Evolutionary conservation across 2,797 vertebrate species (phyloP), one percentile per base, ranked within the genome.

Genomic region (Aulostomus chinensis): DNA sequence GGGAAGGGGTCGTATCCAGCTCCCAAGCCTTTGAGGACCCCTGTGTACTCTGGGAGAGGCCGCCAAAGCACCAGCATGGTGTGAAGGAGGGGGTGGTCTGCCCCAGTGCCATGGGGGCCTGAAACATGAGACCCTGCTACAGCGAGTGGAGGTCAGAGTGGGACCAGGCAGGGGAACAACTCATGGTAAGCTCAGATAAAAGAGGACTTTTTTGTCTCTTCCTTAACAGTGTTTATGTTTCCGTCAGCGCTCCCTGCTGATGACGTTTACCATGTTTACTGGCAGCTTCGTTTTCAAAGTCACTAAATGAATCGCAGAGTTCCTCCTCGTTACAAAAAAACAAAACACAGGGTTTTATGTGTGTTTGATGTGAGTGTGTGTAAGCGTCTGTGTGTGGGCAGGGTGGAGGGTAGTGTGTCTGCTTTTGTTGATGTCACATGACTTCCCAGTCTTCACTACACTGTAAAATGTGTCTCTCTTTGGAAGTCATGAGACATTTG

Each of bases 41-140:
- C 86, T 39, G 64, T 78, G 43, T 66, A 78, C 60, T 51, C 74
- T 0, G 79, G 63, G 32, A 90, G 78, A 83, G 74, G 80, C 48
- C 84, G 83, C 58, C 87, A 83, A 56, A 83, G 78, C 73, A 76
- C 86, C 73, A 91, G 87, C 55, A 72, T 88, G 68, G 91, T 91
- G 74, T 92, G 78, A 89, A 58, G 76, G 76, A 69, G 65, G 62
- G 58, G 58, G 63, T 46, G 39, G 73, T 71, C 62, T 70, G 68
- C 76, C 72, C 77, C 53, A 17, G 61, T 78, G 73, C 63, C 53
- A 70, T 49, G 59, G 74, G 78, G 75, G 64, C 73, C 58, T 80
- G 78, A 83, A 83, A 88, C 71, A 73, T 73, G 86, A 86, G 71
- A 84, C 81, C 73, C 77, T 71, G 73, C 72, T 46, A 56, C 71